phyloP scores from a whole-genome alignment of 2,113 vertebrate genomes.

The Myxocyprinus asiaticus region DNA sequence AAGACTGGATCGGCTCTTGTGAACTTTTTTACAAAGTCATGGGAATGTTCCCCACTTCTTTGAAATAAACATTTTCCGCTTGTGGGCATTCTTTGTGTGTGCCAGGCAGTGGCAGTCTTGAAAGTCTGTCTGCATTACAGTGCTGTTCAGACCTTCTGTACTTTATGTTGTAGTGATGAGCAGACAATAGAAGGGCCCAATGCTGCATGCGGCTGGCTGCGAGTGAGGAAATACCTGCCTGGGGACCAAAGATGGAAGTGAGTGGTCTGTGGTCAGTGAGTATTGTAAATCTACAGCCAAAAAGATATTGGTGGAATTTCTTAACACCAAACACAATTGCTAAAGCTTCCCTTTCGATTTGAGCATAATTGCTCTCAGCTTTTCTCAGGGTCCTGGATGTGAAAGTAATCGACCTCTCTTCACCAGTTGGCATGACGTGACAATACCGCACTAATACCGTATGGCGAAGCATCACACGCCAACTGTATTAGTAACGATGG shows the following conservation, averaged over 20 bases:
- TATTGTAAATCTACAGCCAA: background rate
- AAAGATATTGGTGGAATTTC: too few species aligned
- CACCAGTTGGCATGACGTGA: background rate
- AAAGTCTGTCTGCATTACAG: slow-evolving; percentile 19
- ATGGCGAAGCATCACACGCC: slow-evolving; percentile 11
- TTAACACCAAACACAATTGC: too few species aligned
- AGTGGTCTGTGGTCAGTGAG: slow-evolving; percentile 43
- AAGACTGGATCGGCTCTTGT: background rate
- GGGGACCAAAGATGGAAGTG: slow-evolving; percentile 41
- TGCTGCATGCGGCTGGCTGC: slow-evolving; percentile 19
- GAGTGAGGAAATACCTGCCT: slow-evolving; percentile 20
- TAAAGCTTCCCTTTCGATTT: too few species aligned
- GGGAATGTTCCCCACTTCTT: background rate
- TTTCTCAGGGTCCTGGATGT: too few species aligned
- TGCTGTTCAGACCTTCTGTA: slow-evolving; percentile 44
- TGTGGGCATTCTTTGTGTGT: background rate
- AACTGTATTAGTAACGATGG: background rate
- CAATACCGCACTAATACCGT: background rate
- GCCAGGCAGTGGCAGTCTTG: background rate
- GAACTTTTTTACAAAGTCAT: background rate
- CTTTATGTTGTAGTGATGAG: slow-evolving; percentile 45
- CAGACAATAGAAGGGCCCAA: slow-evolving; percentile 35
- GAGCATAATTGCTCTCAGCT: too few species aligned
- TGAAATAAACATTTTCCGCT: slow-evolving; percentile 3
- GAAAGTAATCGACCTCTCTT: too few species aligned